Percentiles rank a stretch among this genome's conserved stretches.
Evolutionary conservation across 2,113 vertebrate genomes (phyloP).

Genomic region (Salvator merianae): DNA sequence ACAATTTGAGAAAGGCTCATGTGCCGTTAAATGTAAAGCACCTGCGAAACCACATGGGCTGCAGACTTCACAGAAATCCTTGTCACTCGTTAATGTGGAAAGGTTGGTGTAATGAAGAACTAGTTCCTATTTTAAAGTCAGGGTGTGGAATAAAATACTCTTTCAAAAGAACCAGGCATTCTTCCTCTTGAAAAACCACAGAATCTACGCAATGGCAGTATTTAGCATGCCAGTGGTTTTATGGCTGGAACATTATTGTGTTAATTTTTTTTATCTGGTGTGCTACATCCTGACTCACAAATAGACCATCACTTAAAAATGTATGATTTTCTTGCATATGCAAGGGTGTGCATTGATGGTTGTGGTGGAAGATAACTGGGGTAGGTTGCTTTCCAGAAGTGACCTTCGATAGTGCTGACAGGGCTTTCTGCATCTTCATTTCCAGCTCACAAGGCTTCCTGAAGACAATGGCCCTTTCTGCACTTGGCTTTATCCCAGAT

Average conservation of each 20-base stretch:
- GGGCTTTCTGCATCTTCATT: no score
- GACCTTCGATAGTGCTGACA: no score
- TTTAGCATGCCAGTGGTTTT: conserved; percentile 43
- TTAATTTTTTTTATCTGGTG: conserved; percentile 11
- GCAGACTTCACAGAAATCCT: conserved; percentile 68
- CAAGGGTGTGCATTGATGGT: neutral
- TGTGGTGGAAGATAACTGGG: no score
- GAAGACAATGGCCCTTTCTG: no score
- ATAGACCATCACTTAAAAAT: conserved; percentile 20
- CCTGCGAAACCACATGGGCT: conserved; percentile 70
- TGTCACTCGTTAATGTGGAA: conserved; percentile 65
- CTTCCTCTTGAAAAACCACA: conserved; percentile 58
- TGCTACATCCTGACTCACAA: neutral
- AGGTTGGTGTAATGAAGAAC: conserved; percentile 41
- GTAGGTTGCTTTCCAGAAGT: no score
- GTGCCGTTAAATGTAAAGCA: conserved; percentile 65
- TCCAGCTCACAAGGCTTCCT: no score
- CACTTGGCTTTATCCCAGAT: no score
- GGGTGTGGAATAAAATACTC: conserved; percentile 50
- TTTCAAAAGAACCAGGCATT: conserved; percentile 38
- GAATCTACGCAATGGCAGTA: conserved; percentile 40
- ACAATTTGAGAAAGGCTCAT: conserved; percentile 61
- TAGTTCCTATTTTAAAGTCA: conserved; percentile 60
- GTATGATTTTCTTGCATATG: conserved; percentile 6
- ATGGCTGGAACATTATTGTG: conserved; percentile 49